phyloP scores from a whole-genome alignment of 2,797 vertebrate genomes.

The Adelosebastes latens region DNA sequence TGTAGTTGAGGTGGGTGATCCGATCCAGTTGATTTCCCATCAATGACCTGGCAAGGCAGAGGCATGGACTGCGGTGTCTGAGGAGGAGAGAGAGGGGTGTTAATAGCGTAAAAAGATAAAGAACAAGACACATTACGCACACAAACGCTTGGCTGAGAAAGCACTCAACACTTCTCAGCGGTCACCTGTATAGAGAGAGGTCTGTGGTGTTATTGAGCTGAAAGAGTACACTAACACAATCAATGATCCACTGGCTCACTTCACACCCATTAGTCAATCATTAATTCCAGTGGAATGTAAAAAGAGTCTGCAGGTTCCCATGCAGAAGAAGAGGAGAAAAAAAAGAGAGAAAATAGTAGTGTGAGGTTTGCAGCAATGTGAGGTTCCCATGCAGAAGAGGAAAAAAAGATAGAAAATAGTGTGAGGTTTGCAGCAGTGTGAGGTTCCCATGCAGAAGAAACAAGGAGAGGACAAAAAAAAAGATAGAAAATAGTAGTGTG shows the following conservation, averaged over 20 bases:
- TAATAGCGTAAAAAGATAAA: slow-evolving; percentile 12
- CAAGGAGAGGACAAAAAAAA: too few species aligned
- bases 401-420: too few species aligned
- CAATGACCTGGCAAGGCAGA: slow-evolving; percentile 94
- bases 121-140: neutral
- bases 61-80: slow-evolving; percentile 90
- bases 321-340: neutral
- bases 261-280: slow-evolving; percentile 58
- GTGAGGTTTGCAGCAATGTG: neutral
- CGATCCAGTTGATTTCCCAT: slow-evolving; percentile 99
- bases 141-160: slow-evolving; percentile 8
- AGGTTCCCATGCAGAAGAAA: too few species aligned
- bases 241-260: slow-evolving; percentile 47
- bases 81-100: neutral
- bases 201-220: slow-evolving; percentile 33
- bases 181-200: slow-evolving; percentile 3
- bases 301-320: neutral
- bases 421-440: too few species aligned
- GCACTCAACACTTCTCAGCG: slow-evolving; percentile 29
- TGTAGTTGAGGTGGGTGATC: slow-evolving; percentile 99
- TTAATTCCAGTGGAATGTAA: slow-evolving; percentile 44
- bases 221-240: slow-evolving; percentile 45
- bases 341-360: neutral
- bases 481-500: too few species aligned
- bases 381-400: too few species aligned